Base-by-base conservation (phyloP, 2,113 vertebrate species). In the Vulpes lagopus region DNA sequence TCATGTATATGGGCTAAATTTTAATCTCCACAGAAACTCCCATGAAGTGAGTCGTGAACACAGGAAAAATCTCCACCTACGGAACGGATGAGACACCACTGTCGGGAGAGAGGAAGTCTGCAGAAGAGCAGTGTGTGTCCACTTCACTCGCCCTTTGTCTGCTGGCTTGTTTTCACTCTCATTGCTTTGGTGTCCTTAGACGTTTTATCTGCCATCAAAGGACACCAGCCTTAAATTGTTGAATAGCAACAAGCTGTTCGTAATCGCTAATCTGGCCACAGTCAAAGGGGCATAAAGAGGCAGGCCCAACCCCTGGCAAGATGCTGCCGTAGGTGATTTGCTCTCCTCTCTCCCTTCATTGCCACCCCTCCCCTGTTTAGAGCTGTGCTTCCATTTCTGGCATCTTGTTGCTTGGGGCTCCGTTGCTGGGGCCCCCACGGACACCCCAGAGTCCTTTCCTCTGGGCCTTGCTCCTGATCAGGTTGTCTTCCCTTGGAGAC, bases 201-300 rank as follows among this genome's bases (percentile, higher is more conserved):
- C 60, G 53, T 83, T 62, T 83, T 67, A 19, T 86, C 78, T 92
- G 84, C 59, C 62, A 67, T 59, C 96, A 51, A 81, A 94, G 74
- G 32, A 80, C 22, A 73, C 5, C 38, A 27, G 30, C 60, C 25
- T 90, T 90, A 65, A 81, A 49, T n/a, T 71, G 71, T 55, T 62
- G 57, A 67, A 79, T n/a, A 79, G n/a, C 67, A 89, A 11, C 32
- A 38, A 22, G 27, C 12, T 74, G 10, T 65, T 87, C 22, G 43
- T 35, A 76, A 51, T 22, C 30, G 25, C 12, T 89, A 74, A 92
- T n/a, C 23, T 87, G 43, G n/a, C 64, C 81, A 17, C 8, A 49
- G 30, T 86, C 35, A 59, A 82, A 32, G 51, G 71, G 15, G 1
- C 64, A 27, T 71, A 57, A 67, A 69, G 73, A 89, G 38, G 59